Percentiles rank a stretch among this genome's conserved stretches.
These are phyloP conservation scores for Phaethornis superciliosus DNA, from an alignment of 2,113 vertebrate species.

Conservation along the genomic window DNA sequence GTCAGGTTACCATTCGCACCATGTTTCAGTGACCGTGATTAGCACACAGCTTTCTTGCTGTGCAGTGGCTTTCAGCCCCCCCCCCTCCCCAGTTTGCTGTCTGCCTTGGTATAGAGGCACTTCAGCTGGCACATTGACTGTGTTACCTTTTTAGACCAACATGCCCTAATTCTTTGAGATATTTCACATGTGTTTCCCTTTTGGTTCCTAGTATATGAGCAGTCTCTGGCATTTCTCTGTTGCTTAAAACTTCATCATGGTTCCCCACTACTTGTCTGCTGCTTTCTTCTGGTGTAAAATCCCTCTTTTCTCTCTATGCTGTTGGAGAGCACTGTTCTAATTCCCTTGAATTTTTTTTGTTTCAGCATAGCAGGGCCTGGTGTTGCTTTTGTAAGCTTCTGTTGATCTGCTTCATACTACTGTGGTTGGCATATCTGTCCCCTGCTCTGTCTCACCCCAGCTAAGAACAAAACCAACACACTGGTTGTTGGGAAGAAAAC, in stretches of 20 bases:
- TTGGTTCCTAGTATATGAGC: neutral
- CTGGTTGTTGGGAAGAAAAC: neutral
- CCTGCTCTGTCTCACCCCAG: neutral
- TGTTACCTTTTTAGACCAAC: neutral
- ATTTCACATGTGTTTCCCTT: neutral
- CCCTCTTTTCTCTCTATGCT: neutral
- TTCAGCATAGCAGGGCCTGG: neutral
- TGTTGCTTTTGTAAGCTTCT: neutral
- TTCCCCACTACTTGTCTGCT: neutral
- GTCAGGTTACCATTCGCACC: neutral
- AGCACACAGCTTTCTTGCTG: neutral
- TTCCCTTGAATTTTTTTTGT: neutral
- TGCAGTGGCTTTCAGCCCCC: neutral
- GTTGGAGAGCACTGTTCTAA: neutral
- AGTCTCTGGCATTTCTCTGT: neutral
- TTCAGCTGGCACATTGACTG: neutral
- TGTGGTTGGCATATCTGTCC: neutral
- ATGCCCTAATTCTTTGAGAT: neutral
- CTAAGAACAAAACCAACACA: neutral
- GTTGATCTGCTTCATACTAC: neutral
- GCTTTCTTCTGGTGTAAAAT: neutral
- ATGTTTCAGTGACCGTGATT: neutral
- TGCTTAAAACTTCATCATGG: neutral
- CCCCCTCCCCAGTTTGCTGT: neutral
- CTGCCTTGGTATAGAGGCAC: neutral